These are phyloP conservation scores for Halocaridina rubra DNA, from an alignment of 2,888 invertebrate species.

Conservation along the genomic window DNA sequence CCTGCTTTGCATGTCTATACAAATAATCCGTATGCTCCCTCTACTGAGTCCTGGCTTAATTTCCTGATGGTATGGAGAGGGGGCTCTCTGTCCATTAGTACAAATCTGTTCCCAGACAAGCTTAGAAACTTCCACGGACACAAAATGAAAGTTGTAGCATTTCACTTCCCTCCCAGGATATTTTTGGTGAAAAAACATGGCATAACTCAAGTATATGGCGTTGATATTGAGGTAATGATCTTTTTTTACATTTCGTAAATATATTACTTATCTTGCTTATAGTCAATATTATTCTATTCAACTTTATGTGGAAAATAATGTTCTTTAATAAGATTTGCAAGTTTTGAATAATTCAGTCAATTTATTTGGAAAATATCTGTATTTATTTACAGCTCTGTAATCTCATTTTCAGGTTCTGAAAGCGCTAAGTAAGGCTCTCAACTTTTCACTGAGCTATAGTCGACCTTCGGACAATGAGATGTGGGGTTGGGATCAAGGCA, in stretches of 20 bases:
- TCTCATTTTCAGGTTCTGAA: constrained; percentile 32
- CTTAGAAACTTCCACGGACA: constrained; percentile 23
- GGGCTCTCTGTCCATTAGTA: neutral
- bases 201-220: constrained; percentile 4
- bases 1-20: neutral
- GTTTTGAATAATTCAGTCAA: too few species aligned
- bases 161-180: constrained; percentile 56
- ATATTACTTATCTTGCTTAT: neutral
- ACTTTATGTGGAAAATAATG: too few species aligned
- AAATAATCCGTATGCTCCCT: constrained; percentile 28
- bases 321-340: too few species aligned
- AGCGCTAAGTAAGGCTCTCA: constrained; percentile 28
- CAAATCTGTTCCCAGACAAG: constrained; percentile 34
- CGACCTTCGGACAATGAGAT: constrained; percentile 50
- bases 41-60: neutral
- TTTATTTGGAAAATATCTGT: too few species aligned
- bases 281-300: too few species aligned
- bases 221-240: constrained; percentile 41
- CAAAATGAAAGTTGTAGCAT: constrained; percentile 42
- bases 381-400: too few species aligned
- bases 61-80: constrained; percentile 15
- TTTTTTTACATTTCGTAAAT: too few species aligned
- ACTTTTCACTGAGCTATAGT: constrained; percentile 21
- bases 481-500: constrained; percentile 55
- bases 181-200: constrained; percentile 29